Conservation (phyloP, 1,140 invertebrate genomes). For the Caerostris extrusa region DNA sequence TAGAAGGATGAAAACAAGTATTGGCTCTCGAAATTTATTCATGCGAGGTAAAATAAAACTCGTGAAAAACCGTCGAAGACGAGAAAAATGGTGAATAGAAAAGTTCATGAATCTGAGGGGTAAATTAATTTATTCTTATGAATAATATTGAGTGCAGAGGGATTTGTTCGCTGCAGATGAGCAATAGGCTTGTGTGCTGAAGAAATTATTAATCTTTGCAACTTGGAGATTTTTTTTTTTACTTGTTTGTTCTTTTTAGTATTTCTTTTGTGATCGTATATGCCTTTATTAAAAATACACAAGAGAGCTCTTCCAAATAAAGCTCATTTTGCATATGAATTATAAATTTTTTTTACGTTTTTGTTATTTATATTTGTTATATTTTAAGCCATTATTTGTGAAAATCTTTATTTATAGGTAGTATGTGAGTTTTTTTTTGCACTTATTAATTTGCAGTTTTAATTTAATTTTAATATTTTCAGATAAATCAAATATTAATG, state of each 20-base stretch:
- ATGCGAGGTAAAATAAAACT: background rate
- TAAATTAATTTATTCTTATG: conserved; percentile 66
- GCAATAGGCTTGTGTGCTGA: conserved; percentile 5
- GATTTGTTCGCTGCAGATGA: background rate
- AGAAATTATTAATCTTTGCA: conserved; percentile 52
- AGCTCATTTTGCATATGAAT: too few species aligned
- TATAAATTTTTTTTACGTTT: too few species aligned
- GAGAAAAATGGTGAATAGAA: background rate
- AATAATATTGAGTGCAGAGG: conserved; percentile 49
- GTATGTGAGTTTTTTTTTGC: too few species aligned
- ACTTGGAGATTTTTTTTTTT: background rate
- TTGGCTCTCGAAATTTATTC: conserved; percentile 44
- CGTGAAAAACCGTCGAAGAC: background rate
- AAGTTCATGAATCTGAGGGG: conserved; percentile 49
- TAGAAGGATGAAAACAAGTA: conserved; percentile 35
- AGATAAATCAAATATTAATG: too few species aligned
- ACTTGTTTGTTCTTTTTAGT: background rate
- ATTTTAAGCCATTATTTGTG: too few species aligned
- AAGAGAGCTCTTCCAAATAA: too few species aligned
- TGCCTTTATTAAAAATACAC: too few species aligned
- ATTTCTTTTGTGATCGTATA: too few species aligned
- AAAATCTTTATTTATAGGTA: too few species aligned
- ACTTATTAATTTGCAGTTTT: too few species aligned
- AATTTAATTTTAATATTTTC: too few species aligned
- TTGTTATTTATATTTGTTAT: too few species aligned